phyloP scores from a whole-genome alignment of 2,888 invertebrate species.

The Epinotia brunnichana region DNA sequence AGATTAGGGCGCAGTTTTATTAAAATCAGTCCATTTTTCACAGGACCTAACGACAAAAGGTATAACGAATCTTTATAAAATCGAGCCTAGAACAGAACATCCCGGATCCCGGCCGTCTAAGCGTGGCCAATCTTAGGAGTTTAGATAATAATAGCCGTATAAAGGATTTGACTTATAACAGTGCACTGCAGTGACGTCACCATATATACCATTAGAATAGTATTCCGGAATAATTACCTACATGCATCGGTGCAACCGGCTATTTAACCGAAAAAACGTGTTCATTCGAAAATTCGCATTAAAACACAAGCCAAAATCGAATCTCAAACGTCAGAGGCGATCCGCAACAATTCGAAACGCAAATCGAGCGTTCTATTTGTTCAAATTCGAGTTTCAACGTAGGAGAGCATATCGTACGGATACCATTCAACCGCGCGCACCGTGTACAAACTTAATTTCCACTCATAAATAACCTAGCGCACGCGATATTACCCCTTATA shows the following conservation, averaged over 20 bases:
- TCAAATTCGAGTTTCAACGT: slow-evolving; percentile 72
- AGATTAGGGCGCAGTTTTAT: too few species aligned
- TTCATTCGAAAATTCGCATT: slow-evolving; percentile 3
- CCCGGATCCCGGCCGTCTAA: too few species aligned
- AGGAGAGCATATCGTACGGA: slow-evolving; percentile 74
- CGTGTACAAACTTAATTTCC: slow-evolving; percentile 51
- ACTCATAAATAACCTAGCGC: slow-evolving; percentile 45
- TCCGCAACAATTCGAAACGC: slow-evolving; percentile 65
- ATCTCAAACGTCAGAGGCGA: slow-evolving; percentile 53
- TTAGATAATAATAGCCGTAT: background rate
- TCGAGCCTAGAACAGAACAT: too few species aligned
- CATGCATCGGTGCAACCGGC: background rate
- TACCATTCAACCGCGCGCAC: slow-evolving; percentile 69
- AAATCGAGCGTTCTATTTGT: slow-evolving; percentile 75
- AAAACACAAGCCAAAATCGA: slow-evolving; percentile 48
- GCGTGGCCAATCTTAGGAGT: background rate
- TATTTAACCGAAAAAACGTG: background rate
- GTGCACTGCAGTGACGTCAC: too few species aligned
- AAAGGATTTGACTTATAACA: background rate
- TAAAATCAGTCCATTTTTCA: too few species aligned
- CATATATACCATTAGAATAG: too few species aligned
- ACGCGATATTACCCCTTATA: slow-evolving; percentile 59
- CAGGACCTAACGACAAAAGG: too few species aligned
- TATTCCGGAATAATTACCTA: too few species aligned
- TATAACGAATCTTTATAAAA: too few species aligned